Percentiles rank a stretch among this genome's conserved stretches.
Conservation (phyloP, 1,140 invertebrate species). For the Paraescarpia echinospica region DNA sequence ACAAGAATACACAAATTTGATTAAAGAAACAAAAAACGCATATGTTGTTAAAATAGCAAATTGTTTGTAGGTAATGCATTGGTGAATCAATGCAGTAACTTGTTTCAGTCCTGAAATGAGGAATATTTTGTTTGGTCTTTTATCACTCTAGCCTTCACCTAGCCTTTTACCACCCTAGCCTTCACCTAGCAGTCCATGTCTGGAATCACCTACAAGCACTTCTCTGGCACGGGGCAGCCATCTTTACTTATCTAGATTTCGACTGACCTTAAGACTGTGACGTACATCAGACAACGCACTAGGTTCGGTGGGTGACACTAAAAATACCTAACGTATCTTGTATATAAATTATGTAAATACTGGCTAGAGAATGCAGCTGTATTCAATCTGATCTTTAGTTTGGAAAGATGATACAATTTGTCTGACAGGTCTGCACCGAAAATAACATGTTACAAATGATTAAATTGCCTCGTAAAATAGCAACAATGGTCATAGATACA, state of each 20-base stretch:
- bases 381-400: constrained; percentile 1
- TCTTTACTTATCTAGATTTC: not conserved
- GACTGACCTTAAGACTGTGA: not conserved
- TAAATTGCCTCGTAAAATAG: too few relatives aligned
- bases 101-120: not conserved
- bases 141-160: too few relatives aligned
- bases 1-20: too few relatives aligned
- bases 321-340: not conserved
- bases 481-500: too few relatives aligned
- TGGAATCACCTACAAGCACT: not conserved
- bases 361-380: not conserved
- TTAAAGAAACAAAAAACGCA: too few relatives aligned
- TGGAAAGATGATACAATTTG: not conserved
- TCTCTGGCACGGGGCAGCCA: not conserved
- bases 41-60: too few relatives aligned
- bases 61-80: too few relatives aligned
- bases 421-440: not conserved
- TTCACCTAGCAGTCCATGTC: too few relatives aligned
- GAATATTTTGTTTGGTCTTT: not conserved
- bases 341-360: constrained; percentile 7
- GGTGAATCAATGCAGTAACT: too few relatives aligned
- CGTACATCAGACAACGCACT: not conserved
- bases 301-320: not conserved
- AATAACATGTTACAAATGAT: not conserved
- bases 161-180: too few relatives aligned